Evolutionary conservation across 2,888 invertebrate genomes (phyloP).

Genomic region (Lasioglossum morio): DNA sequence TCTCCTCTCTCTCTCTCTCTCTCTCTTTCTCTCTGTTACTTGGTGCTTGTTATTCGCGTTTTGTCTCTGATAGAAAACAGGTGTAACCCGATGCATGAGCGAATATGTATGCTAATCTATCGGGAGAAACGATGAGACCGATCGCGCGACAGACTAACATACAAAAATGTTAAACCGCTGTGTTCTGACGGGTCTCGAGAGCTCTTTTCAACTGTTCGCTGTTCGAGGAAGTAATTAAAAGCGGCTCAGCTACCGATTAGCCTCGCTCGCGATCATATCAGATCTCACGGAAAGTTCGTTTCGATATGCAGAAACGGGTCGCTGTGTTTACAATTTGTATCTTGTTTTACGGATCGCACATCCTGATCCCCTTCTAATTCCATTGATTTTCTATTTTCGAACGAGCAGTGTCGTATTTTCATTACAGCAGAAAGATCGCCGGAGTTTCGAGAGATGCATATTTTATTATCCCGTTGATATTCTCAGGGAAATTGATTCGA

Average conservation of each 20-base stretch:
- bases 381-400: background rate
- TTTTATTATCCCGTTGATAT: background rate
- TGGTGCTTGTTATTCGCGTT: constrained; percentile 4
- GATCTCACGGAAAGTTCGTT: background rate
- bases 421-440: background rate
- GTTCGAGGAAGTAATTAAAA: background rate
- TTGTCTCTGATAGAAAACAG: constrained; percentile 16
- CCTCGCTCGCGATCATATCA: background rate
- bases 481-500: background rate
- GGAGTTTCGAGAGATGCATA: background rate
- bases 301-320: background rate
- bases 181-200: background rate
- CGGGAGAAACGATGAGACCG: background rate
- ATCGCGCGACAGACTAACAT: constrained; percentile 31
- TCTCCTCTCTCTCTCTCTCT: background rate
- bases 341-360: background rate
- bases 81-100: background rate
- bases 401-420: background rate
- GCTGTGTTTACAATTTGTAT: background rate
- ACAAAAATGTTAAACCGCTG: constrained; percentile 29
- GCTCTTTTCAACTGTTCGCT: background rate
- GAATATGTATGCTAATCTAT: constrained; percentile 56
- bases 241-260: background rate
- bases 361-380: background rate
- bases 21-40: constrained; percentile 1